Conservation (phyloP, 2,113 vertebrate species). For the Glaucomys volans region DNA sequence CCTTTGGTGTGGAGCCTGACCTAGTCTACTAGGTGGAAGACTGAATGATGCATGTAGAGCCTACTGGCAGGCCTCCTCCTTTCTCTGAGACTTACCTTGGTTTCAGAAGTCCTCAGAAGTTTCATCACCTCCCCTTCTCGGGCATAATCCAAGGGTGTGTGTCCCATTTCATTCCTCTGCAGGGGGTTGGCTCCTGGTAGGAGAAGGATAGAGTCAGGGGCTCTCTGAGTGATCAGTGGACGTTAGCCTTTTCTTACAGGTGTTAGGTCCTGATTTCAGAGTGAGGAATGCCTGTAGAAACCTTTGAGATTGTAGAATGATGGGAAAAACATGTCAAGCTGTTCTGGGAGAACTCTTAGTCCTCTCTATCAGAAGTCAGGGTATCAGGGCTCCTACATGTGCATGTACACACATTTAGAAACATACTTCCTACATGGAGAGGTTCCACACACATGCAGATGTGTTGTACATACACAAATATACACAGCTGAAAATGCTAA, state of each 20-base stretch:
- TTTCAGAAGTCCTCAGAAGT: constrained; percentile 90
- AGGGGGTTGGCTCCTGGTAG: constrained; percentile 94
- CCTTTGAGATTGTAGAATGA: not conserved
- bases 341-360: not conserved
- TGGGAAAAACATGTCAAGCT: not conserved
- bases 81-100: constrained; percentile 88
- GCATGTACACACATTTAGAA: not conserved
- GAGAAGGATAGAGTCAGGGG: constrained; percentile 17
- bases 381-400: not conserved
- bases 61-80: not conserved
- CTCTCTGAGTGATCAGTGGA: not conserved
- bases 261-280: constrained; percentile 7
- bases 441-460: not conserved
- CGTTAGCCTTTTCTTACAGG: not conserved
- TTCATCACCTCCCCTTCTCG: constrained; percentile 93
- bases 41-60: not conserved
- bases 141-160: constrained; percentile 93
- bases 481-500: constrained; percentile 37
- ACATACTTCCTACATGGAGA: not conserved
- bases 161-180: constrained; percentile 95
- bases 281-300: not conserved
- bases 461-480: not conserved
- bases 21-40: constrained; percentile 42
- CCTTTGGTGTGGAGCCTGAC: constrained; percentile 33
- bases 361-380: not conserved